phyloP scores from a whole-genome alignment of 2,113 vertebrate species.

The Nerophis ophidion region DNA sequence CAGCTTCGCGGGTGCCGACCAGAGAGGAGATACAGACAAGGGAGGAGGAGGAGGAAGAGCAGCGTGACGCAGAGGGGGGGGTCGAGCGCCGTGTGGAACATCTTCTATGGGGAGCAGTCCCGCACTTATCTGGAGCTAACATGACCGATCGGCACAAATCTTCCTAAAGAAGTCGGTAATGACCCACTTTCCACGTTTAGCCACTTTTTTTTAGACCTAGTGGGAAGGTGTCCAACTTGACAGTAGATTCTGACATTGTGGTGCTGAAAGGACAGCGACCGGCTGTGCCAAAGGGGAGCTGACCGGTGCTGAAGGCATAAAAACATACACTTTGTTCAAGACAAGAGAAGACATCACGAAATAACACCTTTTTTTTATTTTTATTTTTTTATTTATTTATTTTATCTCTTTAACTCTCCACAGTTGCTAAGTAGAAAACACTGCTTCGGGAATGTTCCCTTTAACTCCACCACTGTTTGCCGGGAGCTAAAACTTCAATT shows the following conservation, averaged over 20 bases:
- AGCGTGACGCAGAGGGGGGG: neutral
- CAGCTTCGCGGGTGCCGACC: slow-evolving; percentile 53
- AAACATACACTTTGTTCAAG: neutral
- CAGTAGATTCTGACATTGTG: neutral
- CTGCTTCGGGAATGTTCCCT: neutral
- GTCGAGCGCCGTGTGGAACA: neutral
- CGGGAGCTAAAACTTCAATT: neutral
- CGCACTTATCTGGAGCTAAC: neutral
- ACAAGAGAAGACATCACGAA: too few species aligned
- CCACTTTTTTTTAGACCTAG: too few species aligned
- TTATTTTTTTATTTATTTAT: too few species aligned
- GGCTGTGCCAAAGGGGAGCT: slow-evolving; percentile 54
- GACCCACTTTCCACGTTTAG: too few species aligned
- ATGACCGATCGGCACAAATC: neutral
- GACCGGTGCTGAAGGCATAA: slow-evolving; percentile 72
- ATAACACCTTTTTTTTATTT: neutral
- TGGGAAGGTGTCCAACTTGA: slow-evolving; percentile 3
- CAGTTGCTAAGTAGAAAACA: neutral
- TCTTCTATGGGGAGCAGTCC: neutral
- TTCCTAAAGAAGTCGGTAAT: too few species aligned
- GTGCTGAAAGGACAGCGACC: slow-evolving; percentile 30
- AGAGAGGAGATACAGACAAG: slow-evolving; percentile 14
- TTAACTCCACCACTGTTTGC: neutral
- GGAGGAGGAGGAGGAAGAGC: slow-evolving; percentile 13
- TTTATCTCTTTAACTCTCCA: slow-evolving; percentile 4